A percentile compares a stretch with the other conserved stretches of the same genome.
Evolutionary conservation across 2,888 invertebrate genomes (phyloP).

Genomic region (Sinotaia quadrata): DNA sequence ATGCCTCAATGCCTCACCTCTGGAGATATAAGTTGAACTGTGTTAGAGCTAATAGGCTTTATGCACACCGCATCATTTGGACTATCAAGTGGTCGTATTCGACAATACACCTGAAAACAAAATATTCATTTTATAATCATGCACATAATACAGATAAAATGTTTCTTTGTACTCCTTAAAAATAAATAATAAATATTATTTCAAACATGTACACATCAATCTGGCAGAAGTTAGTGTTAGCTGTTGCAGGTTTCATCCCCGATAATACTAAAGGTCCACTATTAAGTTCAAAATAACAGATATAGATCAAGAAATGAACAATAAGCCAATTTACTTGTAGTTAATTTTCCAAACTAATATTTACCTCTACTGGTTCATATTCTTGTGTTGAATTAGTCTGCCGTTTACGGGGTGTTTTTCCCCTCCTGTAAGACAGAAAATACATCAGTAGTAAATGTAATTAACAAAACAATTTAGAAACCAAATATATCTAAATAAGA

Average conservation of each 20-base stretch:
- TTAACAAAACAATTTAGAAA: no score
- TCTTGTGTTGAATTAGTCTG: conserved; percentile 36
- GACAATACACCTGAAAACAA: conserved; percentile 83
- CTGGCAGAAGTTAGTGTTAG: no score
- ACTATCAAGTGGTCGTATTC: conserved; percentile 84
- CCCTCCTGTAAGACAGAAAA: conserved; percentile 50
- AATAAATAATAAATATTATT: no score
- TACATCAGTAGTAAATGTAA: neutral
- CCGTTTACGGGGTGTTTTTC: conserved; percentile 62
- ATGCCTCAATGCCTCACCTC: conserved; percentile 53
- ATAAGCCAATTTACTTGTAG: neutral
- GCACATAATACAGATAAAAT: no score
- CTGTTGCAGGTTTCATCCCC: no score
- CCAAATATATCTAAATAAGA: no score
- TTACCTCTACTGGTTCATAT: conserved; percentile 67
- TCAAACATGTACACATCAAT: no score
- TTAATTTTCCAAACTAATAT: neutral
- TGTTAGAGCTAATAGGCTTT: conserved; percentile 64
- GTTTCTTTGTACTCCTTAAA: no score
- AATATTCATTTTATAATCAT: no score
- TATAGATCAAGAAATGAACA: neutral
- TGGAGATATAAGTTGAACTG: conserved; percentile 71
- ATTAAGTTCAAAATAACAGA: neutral
- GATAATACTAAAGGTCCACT: neutral
- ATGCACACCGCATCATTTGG: conserved; percentile 75